Conservation (phyloP, 2,888 invertebrate genomes). For the Eurois occulta region DNA sequence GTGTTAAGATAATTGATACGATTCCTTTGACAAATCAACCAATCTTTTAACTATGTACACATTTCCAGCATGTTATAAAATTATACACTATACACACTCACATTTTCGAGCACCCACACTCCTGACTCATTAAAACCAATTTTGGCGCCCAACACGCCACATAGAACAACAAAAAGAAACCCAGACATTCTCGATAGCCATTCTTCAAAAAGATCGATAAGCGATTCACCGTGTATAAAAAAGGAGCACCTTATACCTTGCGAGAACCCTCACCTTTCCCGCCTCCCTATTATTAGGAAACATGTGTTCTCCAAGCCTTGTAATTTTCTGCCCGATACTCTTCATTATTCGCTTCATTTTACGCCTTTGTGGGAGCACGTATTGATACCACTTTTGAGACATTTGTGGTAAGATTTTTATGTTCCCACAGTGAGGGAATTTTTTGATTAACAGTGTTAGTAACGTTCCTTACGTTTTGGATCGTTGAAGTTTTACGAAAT, state of each 20-base stretch:
- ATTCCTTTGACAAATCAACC: background rate
- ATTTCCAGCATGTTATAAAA: background rate
- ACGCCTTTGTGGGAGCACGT: conserved; percentile 68
- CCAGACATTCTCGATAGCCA: conserved; percentile 34
- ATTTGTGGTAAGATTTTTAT: conserved; percentile 52
- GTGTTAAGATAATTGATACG: background rate
- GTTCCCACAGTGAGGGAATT: conserved; percentile 47
- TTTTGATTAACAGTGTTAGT: conserved; percentile 46
- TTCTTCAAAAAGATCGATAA: conserved; percentile 61
- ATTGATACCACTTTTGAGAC: conserved; percentile 64
- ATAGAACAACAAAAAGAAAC: conserved; percentile 33
- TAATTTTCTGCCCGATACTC: conserved; percentile 76
- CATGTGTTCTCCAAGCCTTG: conserved; percentile 72
- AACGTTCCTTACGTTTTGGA: conserved; percentile 21
- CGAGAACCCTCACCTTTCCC: conserved; percentile 57
- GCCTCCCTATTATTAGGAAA: conserved; percentile 71
- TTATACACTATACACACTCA: background rate
- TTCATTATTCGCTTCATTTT: conserved; percentile 73
- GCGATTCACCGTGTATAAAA: conserved; percentile 59
- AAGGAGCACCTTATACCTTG: conserved; percentile 64
- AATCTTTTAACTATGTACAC: background rate
- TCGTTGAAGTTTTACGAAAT: background rate
- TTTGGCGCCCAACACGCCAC: conserved; percentile 39
- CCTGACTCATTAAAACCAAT: conserved; percentile 16
- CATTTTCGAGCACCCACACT: background rate